Evolutionary conservation across 2,888 invertebrate species (phyloP), one percentile per base, ranked within the genome.

Genomic region (Nephrocerus scutellatus): DNA sequence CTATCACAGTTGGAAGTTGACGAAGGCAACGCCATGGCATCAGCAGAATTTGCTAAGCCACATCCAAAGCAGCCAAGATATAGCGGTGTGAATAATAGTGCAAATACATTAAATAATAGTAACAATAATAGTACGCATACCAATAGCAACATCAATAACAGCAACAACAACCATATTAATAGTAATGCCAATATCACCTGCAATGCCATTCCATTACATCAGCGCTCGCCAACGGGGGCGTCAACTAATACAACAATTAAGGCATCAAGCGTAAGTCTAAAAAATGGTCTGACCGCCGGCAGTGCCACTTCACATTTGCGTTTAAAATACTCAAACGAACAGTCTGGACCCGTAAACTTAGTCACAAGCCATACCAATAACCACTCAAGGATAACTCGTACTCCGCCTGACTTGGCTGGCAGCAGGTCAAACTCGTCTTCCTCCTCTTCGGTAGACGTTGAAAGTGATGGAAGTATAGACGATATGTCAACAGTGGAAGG

Each of bases 271-370:
- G 24, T 30, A 32, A 24, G n/a, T n/a, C 33, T 19, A n/a, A 44
- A 47, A 30, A 37, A 41, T 26, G 42, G 40, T 16, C 33, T 24
- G 31, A 22, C 12, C 34, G n/a, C 33, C 12, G 20, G 16, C 28
- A 39, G n/a, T n/a, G n/a, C n/a, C n/a, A n/a, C n/a, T n/a, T n/a
- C n/a, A n/a, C n/a, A n/a, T n/a, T n/a, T n/a, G n/a, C 44, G 44
- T 29, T 35, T 38, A 21, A 48, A 48, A 48, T 48, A 48, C 44
- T 48, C 48, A 48, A 43, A 41, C 12, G 47, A 50, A 41, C 58
- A 59, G 44, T 47, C 51, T 36, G 54, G 52, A 18, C 55, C 60
- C 30, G 57, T 60, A 18, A 60, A 60, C 47, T 50, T 60, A 44
- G 60, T 49, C 44, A 57, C 55, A 40, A 51, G 43, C 21, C 51